Percentiles rank a stretch among this genome's conserved stretches.
Evolutionary conservation across 2,797 vertebrate species (phyloP).

Genomic region (Anisognathus igniventris): DNA sequence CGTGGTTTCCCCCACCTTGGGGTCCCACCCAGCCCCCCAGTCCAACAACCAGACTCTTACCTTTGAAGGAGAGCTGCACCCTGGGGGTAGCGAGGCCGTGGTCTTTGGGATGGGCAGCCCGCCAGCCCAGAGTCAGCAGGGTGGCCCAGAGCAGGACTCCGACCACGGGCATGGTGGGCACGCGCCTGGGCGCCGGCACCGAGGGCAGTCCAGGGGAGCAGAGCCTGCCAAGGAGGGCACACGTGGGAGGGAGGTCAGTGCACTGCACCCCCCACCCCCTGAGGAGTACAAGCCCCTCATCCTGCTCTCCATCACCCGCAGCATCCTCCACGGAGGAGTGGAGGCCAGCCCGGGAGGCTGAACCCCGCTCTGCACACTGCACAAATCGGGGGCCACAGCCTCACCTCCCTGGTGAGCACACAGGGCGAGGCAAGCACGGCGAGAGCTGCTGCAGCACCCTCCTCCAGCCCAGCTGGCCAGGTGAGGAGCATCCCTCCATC

Average conservation of each 20-base stretch:
- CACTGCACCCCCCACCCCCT: not conserved
- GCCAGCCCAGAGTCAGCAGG: conserved; percentile 75
- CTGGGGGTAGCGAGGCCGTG: conserved; percentile 61
- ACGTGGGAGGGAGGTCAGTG: not conserved
- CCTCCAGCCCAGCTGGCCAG: not conserved
- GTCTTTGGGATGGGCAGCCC: conserved; percentile 66
- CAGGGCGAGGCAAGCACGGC: fast-evolving
- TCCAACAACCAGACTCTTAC: conserved; percentile 30
- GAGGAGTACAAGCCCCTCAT: not conserved
- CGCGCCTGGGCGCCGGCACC: not conserved
- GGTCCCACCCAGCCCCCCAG: not conserved
- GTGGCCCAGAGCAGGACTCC: conserved; percentile 72
- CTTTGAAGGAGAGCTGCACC: conserved; percentile 78
- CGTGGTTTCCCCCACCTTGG: not conserved
- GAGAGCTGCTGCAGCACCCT: not conserved
- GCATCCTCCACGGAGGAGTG: not conserved
- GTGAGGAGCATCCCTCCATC: not conserved
- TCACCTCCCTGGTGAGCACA: not conserved
- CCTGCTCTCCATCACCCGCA: fast-evolving
- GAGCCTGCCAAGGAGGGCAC: conserved; percentile 46
- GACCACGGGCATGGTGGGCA: conserved; percentile 73
- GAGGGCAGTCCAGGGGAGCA: not conserved
- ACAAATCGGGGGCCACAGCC: not conserved
- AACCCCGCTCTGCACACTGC: not conserved
- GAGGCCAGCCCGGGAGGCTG: not conserved